phyloP scores from a whole-genome alignment of 1,140 invertebrate genomes.

The Pararge aegeria region DNA sequence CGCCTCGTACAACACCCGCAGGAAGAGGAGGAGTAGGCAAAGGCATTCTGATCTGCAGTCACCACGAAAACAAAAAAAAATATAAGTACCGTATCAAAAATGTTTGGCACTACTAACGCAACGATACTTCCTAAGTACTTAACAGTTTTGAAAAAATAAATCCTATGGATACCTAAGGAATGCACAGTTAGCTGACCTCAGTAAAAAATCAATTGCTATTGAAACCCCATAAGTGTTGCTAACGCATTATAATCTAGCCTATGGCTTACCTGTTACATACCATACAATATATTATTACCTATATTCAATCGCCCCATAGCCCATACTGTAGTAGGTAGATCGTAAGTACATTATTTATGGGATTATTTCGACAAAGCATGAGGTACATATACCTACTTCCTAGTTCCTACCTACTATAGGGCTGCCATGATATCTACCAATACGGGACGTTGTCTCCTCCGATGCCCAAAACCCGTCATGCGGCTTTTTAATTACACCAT shows the following conservation, averaged over 20 bases:
- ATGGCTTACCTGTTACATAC: conserved; percentile 14
- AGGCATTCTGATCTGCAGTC: no score
- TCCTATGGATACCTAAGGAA: background rate
- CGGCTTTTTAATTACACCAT: no score
- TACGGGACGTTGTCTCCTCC: no score
- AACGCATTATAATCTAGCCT: background rate
- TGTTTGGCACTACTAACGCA: no score
- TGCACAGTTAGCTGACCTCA: background rate
- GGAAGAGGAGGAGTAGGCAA: no score
- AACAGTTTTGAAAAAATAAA: no score
- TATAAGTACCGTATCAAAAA: no score
- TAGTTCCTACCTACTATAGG: background rate
- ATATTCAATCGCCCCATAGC: no score
- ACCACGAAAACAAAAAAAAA: no score
- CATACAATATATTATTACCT: background rate
- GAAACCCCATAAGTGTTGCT: conserved; percentile 36
- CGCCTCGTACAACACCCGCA: no score
- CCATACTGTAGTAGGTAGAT: background rate
- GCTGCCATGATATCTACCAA: background rate
- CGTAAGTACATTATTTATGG: conserved; percentile 1
- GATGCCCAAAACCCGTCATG: no score
- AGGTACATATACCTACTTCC: conserved; percentile 2
- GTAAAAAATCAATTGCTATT: conserved; percentile 11
- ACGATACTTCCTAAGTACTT: no score
- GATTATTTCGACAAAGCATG: background rate